Evolutionary conservation across 2,888 invertebrate genomes (phyloP).

Genomic region (Matsumyia berberina): DNA sequence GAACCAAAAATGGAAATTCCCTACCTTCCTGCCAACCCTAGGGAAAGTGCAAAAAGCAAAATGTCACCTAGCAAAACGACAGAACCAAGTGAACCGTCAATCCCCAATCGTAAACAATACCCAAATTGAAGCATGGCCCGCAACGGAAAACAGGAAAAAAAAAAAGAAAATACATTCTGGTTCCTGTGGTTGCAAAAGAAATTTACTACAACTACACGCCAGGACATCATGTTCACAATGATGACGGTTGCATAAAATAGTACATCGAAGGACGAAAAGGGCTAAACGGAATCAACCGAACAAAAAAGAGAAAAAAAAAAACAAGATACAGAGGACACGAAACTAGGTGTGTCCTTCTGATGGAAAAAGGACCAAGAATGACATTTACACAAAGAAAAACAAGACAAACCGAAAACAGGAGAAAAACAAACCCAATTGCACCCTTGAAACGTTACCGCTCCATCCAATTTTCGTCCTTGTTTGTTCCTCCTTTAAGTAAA

Average conservation of each 20-base stretch:
- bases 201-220: conserved; percentile 46
- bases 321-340: conserved; percentile 44
- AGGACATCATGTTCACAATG: conserved; percentile 65
- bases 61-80: conserved; percentile 68
- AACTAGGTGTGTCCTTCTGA: conserved; percentile 70
- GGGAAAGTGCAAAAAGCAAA: conserved; percentile 57
- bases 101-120: conserved; percentile 69
- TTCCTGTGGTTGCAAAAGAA: conserved; percentile 59
- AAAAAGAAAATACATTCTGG: conserved; percentile 23
- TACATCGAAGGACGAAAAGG: conserved; percentile 50
- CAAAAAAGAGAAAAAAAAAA: conserved; percentile 5
- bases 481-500: conserved; percentile 48
- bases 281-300: conserved; percentile 47
- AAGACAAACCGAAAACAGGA: conserved; percentile 38
- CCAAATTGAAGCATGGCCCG: conserved; percentile 61
- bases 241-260: conserved; percentile 72
- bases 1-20: no score
- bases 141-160: conserved; percentile 35
- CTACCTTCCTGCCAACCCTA: conserved; percentile 12
- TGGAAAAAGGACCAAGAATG: conserved; percentile 63
- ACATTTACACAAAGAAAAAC: conserved; percentile 25
- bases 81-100: conserved; percentile 62
- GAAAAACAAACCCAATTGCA: conserved; percentile 73
- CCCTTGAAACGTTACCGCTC: conserved; percentile 58
- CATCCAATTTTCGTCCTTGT: conserved; percentile 39